Conservation (phyloP, 2,888 invertebrate species). For the Elmis aenea region DNA sequence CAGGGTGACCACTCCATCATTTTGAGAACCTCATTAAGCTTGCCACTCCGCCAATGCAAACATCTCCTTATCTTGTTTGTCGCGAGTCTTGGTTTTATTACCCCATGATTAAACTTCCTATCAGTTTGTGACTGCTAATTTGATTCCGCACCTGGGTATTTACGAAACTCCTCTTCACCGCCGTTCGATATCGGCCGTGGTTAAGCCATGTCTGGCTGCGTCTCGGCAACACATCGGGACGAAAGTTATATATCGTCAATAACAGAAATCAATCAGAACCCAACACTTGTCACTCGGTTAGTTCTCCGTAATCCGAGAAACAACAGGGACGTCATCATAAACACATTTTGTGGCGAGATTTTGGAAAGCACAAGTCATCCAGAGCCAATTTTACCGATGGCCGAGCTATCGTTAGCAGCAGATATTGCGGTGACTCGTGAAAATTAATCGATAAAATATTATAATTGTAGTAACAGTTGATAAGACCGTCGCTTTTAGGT, state of each 20-base stretch:
- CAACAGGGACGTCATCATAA: constrained; percentile 47
- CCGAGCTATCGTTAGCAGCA: constrained; percentile 44
- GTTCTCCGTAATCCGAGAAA: constrained; percentile 34
- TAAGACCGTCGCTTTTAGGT: constrained; percentile 1
- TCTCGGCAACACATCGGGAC: background rate
- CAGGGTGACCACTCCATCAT: constrained; percentile 34
- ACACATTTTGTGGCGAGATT: constrained; percentile 44
- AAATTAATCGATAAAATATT: constrained; percentile 49
- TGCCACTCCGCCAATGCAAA: constrained; percentile 26
- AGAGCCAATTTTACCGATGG: constrained; percentile 46
- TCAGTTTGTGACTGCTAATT: constrained; percentile 16
- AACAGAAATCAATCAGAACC: constrained; percentile 27
- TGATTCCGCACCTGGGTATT: constrained; percentile 12
- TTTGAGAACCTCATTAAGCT: constrained; percentile 32
- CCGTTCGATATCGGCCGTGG: background rate
- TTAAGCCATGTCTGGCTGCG: background rate
- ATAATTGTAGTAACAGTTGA: constrained; percentile 43
- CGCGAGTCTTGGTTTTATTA: constrained; percentile 21
- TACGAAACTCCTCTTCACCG: background rate
- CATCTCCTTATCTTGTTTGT: constrained; percentile 32
- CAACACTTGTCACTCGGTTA: constrained; percentile 23
- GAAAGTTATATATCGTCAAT: constrained; percentile 8
- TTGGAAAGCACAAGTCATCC: constrained; percentile 46
- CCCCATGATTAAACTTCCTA: constrained; percentile 17
- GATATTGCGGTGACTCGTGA: constrained; percentile 46